Conservation (phyloP, 2,888 invertebrate species). For the Scaptomyza flava region DNA sequence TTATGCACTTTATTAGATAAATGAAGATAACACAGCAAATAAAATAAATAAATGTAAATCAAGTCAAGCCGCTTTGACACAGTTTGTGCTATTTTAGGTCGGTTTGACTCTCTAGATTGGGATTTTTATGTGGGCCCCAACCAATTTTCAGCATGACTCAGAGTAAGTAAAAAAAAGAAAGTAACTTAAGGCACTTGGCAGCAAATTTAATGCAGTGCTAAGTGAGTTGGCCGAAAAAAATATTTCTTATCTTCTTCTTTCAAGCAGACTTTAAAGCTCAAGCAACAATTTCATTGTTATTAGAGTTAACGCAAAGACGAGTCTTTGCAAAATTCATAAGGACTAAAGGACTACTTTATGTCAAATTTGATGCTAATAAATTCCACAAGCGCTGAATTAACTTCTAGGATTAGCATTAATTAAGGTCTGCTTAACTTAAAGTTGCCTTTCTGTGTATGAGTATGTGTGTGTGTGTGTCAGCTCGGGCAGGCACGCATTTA, state of each 20-base stretch:
- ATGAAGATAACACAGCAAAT: slow-evolving; percentile 26
- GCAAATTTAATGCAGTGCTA: slow-evolving; percentile 2
- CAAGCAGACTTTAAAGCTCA: background rate
- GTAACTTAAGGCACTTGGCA: background rate
- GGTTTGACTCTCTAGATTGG: slow-evolving; percentile 17
- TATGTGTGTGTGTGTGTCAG: slow-evolving; percentile 5
- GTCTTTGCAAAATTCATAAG: background rate
- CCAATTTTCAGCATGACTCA: background rate
- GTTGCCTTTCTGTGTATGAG: slow-evolving; percentile 8
- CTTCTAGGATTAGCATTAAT: slow-evolving; percentile 75
- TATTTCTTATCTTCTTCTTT: background rate
- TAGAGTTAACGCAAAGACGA: slow-evolving; percentile 1
- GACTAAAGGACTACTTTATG: background rate
- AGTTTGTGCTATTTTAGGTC: slow-evolving; percentile 49
- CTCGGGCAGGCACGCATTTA: slow-evolving; percentile 59
- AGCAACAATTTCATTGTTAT: slow-evolving; percentile 13
- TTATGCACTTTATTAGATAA: slow-evolving; percentile 39
- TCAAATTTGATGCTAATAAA: slow-evolving; percentile 48
- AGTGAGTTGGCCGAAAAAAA: background rate
- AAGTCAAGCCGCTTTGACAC: slow-evolving; percentile 46
- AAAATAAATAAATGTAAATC: slow-evolving; percentile 65
- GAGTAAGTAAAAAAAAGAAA: background rate
- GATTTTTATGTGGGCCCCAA: slow-evolving; percentile 15
- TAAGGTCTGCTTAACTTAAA: slow-evolving; percentile 41
- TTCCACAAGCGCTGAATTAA: slow-evolving; percentile 59